Conservation (phyloP, 2,797 vertebrate species). For the Paguma larvata region DNA sequence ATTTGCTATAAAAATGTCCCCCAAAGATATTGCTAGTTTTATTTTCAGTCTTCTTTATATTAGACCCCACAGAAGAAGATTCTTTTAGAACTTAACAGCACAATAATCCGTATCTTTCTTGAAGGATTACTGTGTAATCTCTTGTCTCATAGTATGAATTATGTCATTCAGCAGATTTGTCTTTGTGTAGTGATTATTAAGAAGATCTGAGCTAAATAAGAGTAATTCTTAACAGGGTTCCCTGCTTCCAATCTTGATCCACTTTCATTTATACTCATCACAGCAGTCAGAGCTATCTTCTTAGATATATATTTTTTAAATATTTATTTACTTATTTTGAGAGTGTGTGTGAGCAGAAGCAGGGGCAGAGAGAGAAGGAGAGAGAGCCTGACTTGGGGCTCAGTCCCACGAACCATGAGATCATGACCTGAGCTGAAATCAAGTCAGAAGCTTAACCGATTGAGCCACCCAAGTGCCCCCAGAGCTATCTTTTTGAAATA, state of each 20-base stretch:
- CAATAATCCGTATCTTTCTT: background rate
- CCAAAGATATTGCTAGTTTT: background rate
- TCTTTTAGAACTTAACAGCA: background rate
- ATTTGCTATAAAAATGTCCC: conserved; percentile 3
- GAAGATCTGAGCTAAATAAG: background rate
- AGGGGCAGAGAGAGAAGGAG: no score
- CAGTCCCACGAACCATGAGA: no score
- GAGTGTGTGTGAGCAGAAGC: no score
- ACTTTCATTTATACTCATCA: background rate
- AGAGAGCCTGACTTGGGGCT: no score
- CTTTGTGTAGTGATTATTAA: conserved; percentile 10
- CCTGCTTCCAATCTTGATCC: background rate
- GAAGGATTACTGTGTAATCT: background rate
- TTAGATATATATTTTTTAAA: no score
- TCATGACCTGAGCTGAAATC: no score
- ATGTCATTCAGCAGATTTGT: background rate
- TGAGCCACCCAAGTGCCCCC: no score
- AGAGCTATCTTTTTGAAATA: background rate
- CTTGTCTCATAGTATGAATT: conserved; percentile 20
- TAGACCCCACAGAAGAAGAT: background rate
- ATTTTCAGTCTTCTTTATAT: background rate
- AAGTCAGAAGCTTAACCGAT: no score
- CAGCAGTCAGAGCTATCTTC: background rate
- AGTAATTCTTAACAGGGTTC: background rate
- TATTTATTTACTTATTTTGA: no score